Base-by-base conservation (phyloP, 2,113 vertebrate species). In the Pantherophis guttatus region DNA sequence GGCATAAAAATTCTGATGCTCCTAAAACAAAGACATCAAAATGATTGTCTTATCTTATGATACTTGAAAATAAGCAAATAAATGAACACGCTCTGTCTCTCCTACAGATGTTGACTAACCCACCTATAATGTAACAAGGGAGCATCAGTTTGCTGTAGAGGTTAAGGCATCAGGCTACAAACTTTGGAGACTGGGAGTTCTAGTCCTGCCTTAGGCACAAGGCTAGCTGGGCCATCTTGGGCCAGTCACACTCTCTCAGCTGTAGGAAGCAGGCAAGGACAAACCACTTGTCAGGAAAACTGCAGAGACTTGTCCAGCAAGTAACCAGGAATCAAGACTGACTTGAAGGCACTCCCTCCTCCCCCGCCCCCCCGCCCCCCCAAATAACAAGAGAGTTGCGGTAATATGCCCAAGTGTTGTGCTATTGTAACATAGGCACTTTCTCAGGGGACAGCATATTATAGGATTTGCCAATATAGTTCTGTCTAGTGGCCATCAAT, bases 1-100 rank as follows among this genome's bases (percentile, higher is more conserved):
- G 29, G 98, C 98, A 91, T 98, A 99, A 95, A 99, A 99, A 2
- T 98, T 98, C 93, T 99, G 98, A 96, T 99, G 98, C 94, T 98
- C 98, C 98, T 99, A 91, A 94, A 92, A 95, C 93, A 1, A 92
- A 1, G 21, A 94, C 95, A 58, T 54, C 88, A 95, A 91, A 92
- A 59, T 58, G 39, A 23, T 55, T 62, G 10, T 39, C n/a, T 58
- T 58, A 33, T 65, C 3, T 13, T 23, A 87, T 2, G 24, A 48
- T 59, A 53, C 9, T 23, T 44, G 21, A n/a, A 58, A 59, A 57
- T 54, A 48, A 53, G 39, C 24, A 75, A 53, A 81, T 75, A 88
- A 88, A 88, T n/a, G 48, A 13, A 21, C 55, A 62, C 21, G 33
- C 39, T 62, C 70, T 39, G 70, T 3, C 33, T 81, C 12, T 48